These are phyloP conservation scores for Fulica atra DNA, from an alignment of 2,113 vertebrate species.

Conservation along the genomic window DNA sequence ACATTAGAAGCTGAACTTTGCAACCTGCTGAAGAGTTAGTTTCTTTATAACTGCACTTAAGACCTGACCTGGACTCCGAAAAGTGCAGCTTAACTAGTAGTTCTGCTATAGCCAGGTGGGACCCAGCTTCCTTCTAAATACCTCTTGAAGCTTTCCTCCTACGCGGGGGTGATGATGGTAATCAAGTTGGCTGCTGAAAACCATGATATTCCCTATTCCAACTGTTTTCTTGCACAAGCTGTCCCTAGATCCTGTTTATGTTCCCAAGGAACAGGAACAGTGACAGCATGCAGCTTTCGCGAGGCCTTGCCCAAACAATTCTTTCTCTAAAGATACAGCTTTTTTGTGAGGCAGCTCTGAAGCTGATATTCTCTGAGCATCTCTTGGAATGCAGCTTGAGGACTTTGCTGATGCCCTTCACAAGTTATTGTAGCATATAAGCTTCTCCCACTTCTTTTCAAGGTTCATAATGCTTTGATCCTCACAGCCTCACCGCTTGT, in stretches of 20 bases:
- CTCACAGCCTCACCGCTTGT: constrained; percentile 25
- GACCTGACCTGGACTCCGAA: background rate
- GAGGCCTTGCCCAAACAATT: constrained; percentile 60
- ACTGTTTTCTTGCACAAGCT: constrained; percentile 72
- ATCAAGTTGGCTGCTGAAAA: constrained; percentile 63
- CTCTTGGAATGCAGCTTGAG: constrained; percentile 42
- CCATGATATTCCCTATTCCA: constrained; percentile 69
- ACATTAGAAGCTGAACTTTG: constrained; percentile 23
- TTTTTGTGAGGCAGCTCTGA: constrained; percentile 39
- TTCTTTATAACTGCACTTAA: background rate
- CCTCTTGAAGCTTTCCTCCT: constrained; percentile 63
- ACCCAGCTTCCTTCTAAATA: constrained; percentile 38
- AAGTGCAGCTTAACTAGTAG: background rate
- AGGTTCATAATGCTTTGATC: constrained; percentile 55
- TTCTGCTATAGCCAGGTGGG: background rate
- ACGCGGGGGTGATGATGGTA: constrained; percentile 36
- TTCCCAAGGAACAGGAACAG: constrained; percentile 74
- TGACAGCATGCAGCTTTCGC: constrained; percentile 69
- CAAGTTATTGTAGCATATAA: constrained; percentile 6
- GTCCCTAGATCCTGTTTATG: constrained; percentile 73
- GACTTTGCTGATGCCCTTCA: constrained; percentile 32
- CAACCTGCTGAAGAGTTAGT: background rate
- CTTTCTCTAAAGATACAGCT: constrained; percentile 39
- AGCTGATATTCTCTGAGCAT: constrained; percentile 14
- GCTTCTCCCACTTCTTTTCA: constrained; percentile 45